These are phyloP conservation scores for Helicoverpa armigera DNA, from an alignment of 1,140 invertebrate species.

Conservation along the genomic window DNA sequence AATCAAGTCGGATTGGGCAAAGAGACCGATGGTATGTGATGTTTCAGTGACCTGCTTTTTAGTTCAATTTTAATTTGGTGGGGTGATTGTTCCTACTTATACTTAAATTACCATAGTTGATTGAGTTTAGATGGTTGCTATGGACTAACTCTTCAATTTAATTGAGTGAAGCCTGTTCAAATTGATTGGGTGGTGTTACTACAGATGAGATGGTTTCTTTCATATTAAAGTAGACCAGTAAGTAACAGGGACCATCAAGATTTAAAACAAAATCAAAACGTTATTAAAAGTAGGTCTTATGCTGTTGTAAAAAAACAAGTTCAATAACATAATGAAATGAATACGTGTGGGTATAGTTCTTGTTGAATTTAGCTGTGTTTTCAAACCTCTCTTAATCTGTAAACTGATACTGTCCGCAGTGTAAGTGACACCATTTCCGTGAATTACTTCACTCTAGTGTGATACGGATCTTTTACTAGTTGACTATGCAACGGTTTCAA, in stretches of 20 bases:
- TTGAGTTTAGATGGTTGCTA: not conserved
- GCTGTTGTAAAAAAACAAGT: no score
- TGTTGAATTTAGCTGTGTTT: not conserved
- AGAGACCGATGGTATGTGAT: slow-evolving; percentile 48
- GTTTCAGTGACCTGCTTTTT: slow-evolving; percentile 34
- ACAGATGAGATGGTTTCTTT: no score
- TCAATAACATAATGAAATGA: no score
- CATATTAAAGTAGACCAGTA: no score
- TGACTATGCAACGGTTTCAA: not conserved
- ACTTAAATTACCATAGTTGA: not conserved
- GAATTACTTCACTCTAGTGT: slow-evolving; percentile 3
- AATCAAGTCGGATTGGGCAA: slow-evolving; percentile 58
- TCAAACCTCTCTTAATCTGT: slow-evolving; percentile 18
- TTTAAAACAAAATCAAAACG: no score
- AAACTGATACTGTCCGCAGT: slow-evolving; percentile 6
- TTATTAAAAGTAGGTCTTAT: no score
- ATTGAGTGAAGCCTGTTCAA: no score
- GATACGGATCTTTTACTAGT: slow-evolving; percentile 11
- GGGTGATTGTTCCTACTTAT: not conserved
- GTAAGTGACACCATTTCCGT: slow-evolving; percentile 34
- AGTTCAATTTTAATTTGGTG: not conserved
- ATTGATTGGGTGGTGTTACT: no score
- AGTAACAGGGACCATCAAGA: no score
- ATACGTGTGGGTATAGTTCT: not conserved
- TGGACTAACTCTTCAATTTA: no score